Conservation (phyloP, 2,888 invertebrate species). For the Clusia tigrina region DNA sequence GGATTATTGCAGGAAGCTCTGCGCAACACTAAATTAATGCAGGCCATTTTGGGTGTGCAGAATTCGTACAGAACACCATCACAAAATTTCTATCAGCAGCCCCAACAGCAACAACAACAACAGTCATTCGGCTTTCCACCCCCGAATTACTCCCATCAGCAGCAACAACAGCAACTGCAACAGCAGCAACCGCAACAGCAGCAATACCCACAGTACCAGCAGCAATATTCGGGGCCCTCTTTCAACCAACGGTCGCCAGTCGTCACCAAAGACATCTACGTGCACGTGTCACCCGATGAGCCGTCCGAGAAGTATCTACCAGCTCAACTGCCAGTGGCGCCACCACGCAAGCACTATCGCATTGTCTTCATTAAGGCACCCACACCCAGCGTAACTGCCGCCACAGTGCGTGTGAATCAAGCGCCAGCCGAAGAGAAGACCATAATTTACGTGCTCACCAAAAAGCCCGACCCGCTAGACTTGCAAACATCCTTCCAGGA, state of each 20-base stretch:
- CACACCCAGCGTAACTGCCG: constrained; percentile 43
- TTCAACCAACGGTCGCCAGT: constrained; percentile 41
- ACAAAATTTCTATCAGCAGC: constrained; percentile 24
- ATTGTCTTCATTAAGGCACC: constrained; percentile 64
- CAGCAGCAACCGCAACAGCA: constrained; percentile 32
- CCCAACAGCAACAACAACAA: constrained; percentile 33
- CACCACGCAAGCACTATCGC: constrained; percentile 61
- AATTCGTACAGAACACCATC: constrained; percentile 24
- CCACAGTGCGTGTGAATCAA: constrained; percentile 50
- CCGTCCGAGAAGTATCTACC: constrained; percentile 46
- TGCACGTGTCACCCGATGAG: constrained; percentile 63
- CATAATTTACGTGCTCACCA: constrained; percentile 62
- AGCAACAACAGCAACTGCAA: constrained; percentile 29
- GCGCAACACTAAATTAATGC: constrained; percentile 44
- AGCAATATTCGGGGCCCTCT: constrained; percentile 25
- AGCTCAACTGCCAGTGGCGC: constrained; percentile 42
- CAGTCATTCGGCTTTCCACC: constrained; percentile 16
- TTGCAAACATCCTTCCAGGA: constrained; percentile 56
- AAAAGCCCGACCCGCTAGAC: constrained; percentile 59
- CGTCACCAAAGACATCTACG: constrained; percentile 62
- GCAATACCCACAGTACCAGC: constrained; percentile 25
- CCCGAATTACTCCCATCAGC: constrained; percentile 29
- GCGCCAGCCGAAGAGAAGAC: constrained; percentile 62
- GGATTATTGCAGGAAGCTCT: constrained; percentile 49
- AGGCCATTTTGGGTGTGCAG: constrained; percentile 34